Evolutionary conservation across 2,888 invertebrate genomes (phyloP).

Genomic region (Cheilosia pagana): DNA sequence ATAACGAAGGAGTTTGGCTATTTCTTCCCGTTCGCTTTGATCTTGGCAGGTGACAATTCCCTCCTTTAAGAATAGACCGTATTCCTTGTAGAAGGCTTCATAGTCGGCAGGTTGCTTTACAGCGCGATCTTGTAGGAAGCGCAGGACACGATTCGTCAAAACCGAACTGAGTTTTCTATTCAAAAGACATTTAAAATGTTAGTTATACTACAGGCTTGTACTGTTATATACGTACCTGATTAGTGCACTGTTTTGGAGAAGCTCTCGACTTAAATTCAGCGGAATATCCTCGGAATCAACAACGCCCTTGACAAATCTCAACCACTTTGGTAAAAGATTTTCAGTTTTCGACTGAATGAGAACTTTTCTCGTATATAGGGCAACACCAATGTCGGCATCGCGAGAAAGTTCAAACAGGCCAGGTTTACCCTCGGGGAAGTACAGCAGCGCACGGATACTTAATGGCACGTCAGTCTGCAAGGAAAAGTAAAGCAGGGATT

Average conservation of each 20-base stretch:
- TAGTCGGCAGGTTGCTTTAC: slow-evolving; percentile 93
- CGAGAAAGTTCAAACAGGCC: slow-evolving; percentile 95
- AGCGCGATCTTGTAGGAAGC: slow-evolving; percentile 93
- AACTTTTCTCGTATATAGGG: slow-evolving; percentile 96
- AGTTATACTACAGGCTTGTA: neutral
- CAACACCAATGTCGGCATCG: slow-evolving; percentile 92
- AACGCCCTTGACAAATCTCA: slow-evolving; percentile 97
- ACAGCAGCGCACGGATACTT: slow-evolving; percentile 94
- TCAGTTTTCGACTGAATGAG: slow-evolving; percentile 96
- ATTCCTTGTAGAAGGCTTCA: slow-evolving; percentile 94
- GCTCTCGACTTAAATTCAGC: slow-evolving; percentile 96
- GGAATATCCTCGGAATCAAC: slow-evolving; percentile 99
- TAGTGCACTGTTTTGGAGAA: slow-evolving; percentile 96
- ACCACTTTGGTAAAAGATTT: slow-evolving; percentile 96
- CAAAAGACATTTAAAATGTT: neutral
- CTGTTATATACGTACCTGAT: slow-evolving; percentile 87
- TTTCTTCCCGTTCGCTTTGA: slow-evolving; percentile 93
- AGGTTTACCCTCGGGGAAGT: slow-evolving; percentile 97
- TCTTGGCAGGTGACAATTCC: slow-evolving; percentile 95
- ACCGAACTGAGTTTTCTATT: slow-evolving; percentile 91
- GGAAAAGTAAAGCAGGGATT: slow-evolving; percentile 2
- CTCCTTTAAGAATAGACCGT: slow-evolving; percentile 96
- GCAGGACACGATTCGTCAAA: slow-evolving; percentile 91
- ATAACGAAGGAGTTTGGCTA: slow-evolving; percentile 94
- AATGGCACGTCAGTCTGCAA: slow-evolving; percentile 88